Percentiles rank a stretch among this genome's conserved stretches.
These are phyloP conservation scores for Anguilla rostrata DNA, from an alignment of 2,113 vertebrate genomes.

Conservation along the genomic window DNA sequence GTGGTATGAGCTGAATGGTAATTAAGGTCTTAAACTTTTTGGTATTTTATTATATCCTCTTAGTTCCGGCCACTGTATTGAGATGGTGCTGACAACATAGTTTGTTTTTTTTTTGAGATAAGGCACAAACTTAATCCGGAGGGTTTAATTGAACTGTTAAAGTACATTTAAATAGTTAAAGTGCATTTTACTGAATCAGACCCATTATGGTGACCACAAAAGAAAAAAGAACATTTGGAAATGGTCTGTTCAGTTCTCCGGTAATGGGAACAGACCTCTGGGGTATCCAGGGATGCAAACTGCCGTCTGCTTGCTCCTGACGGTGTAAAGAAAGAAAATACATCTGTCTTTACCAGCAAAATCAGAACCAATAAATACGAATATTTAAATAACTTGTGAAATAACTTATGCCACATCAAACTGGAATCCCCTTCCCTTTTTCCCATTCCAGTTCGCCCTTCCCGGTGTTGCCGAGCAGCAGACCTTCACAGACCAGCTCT, in stretches of 20 bases:
- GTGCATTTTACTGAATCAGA: too few species aligned
- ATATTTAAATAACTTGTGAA: neutral
- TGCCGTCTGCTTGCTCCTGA: slow-evolving; percentile 50
- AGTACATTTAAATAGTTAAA: too few species aligned
- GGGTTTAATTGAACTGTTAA: neutral
- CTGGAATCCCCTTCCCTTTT: slow-evolving; percentile 37
- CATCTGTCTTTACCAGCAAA: neutral
- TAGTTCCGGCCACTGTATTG: too few species aligned
- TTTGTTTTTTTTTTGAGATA: neutral
- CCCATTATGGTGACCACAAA: neutral
- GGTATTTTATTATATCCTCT: too few species aligned
- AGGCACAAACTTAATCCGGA: neutral
- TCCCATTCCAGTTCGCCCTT: slow-evolving; percentile 33
- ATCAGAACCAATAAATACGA: slow-evolving; percentile 2
- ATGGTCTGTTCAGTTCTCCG: neutral
- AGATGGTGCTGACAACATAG: too few species aligned
- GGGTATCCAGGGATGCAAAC: slow-evolving; percentile 48
- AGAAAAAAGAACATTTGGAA: slow-evolving; percentile 13
- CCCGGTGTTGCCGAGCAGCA: slow-evolving; percentile 36
- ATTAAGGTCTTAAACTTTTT: too few species aligned
- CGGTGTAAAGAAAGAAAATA: slow-evolving; percentile 32
- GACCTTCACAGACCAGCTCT: slow-evolving; percentile 20
- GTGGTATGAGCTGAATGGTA: too few species aligned
- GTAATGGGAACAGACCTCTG: slow-evolving; percentile 53
- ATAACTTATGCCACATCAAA: neutral